Base-by-base conservation (phyloP, 2,113 vertebrate genomes). In the Puma concolor region DNA sequence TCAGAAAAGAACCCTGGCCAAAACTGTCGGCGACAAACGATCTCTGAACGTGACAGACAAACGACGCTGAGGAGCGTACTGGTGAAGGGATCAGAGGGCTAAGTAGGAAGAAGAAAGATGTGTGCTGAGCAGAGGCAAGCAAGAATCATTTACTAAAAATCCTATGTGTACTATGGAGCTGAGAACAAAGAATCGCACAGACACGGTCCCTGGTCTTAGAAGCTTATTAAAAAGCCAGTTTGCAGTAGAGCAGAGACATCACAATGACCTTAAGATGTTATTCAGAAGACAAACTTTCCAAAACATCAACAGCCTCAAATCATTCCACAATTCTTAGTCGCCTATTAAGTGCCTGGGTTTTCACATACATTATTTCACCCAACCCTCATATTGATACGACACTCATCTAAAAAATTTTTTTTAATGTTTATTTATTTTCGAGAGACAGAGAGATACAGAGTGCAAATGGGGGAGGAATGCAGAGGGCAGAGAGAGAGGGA, bases 11-110 rank as follows among this genome's bases (percentile, higher is more conserved):
- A 21, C 16, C 5, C 2, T 88, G 77, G 33, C 1, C 80, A 63
- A 93, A 88, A 82, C 21, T 79, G 36, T 85, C 64, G 52, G 36
- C 63, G 79, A 86, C 54, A 94, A 64, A 69, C 1, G 50, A 38
- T 94, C 64, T 94, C 31, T 71, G 66, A 94, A 92, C 31, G 8
- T 81, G 71, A 63, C 33, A 97, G n/a, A 41, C 36, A 95, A 94
- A 88, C 0, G 48, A 57, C 16, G 67, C 14, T 54, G 85, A 81
- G 11, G 72, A 85, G 44, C 17, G 50, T 80, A 84, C 64, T 57
- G 16, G 54, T 36, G 11, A 94, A 76, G 95, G 57, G 31, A 69
- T 50, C 54, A 88, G 31, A 87, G 38, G 76, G 21, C 64, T 77
- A 69, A 95, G 19, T 31, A 76, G 3, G 44, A 77, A 88, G 74